Base-by-base conservation (phyloP, 2,113 vertebrate genomes). In the Eleginops maclovinus region DNA sequence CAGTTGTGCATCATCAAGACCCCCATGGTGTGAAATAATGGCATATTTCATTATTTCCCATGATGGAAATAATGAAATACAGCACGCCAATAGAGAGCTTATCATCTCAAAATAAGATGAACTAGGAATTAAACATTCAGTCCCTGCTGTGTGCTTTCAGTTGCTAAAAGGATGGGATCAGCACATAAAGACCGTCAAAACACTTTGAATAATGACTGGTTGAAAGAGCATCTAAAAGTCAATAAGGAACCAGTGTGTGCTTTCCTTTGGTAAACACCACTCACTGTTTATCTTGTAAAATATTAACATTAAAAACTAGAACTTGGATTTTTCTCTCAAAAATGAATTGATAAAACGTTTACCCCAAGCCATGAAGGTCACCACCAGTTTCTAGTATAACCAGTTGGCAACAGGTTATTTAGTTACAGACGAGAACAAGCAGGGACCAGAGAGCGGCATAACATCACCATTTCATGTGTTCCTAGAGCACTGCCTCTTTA, bases 31-130 rank as follows among this genome's bases (percentile, higher is more conserved):
- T 77, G 44, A 79, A 76, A 83, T 87, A 71, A 87, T 67, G 54
- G 15, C 21, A 44, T 76, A 50, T 73, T 79, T 77, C 55, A 86
- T 84, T 71, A 75, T 86, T 84, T 81, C 53, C 79, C 67, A 49
- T 40, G 28, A 28, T 73, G 70, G 40, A 64, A 74, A 81, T 65
- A 72, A 75, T 68, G 28, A 79, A 72, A 88, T 64, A 70, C 61
- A 47, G 65, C 84, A 36, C 6, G 31, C 6, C 28, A 76, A 75
- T 62, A 80, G 53, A 87, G 59, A 83, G 41, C 43, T 84, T 61
- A 85, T 77, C 68, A 22, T 71, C 62, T 73, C 55, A 72, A 78
- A 60, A 66, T 41, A 83, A 60, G 67, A 77, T 68, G 40, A 31
- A 63, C 36, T 22, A 62, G 6, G 72, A 83, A 89, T 86, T 46